Evolutionary conservation across 1,140 invertebrate genomes (phyloP), one percentile per base, ranked within the genome.

Genomic region (Cydia pomonella): DNA sequence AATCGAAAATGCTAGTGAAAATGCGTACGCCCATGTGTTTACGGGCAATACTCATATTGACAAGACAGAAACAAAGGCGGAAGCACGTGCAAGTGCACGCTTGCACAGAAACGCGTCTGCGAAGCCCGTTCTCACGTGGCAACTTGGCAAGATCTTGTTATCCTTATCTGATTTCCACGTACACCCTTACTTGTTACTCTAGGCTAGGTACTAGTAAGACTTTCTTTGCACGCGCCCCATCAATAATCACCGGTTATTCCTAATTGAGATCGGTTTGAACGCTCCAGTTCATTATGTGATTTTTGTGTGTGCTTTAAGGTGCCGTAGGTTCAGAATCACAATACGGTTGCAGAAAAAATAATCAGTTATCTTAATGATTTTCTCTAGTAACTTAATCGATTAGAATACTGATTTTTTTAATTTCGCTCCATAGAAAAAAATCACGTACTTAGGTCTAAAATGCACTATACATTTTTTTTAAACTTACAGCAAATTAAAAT

Each of bases 141-240:
- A 18, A 69, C 64, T 29, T 69, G 64, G 64, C 64, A 18, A 41
- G 64, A 69, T 69, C 64, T 69, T 33, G 64, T 69, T 69, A 69
- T 38, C 64, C 9, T 69, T 69, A 69, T 41, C 64, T 18, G 64
- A 69, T 69, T 69, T 41, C 53, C 53, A 69, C 27, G 9, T 9
- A 10, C 59, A 7, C 59, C 23, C 18, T 63, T 29, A 33, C 25
- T 29, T 29, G 47, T 50, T 50, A 12, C n/a, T 23, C 18, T 10
- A 59, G 18, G 53, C 18, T 10, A 59, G 18, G 53, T 59, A 59
- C 53, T 23, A 21, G 6, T 18, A 53, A n/a, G 16, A 18, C 16
- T 33, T 29, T 66, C 63, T 66, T 47, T 16, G 13, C 44, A 47
- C 16, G n/a, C 44, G 12, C 44, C 44, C 1, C n/a, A 13, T n/a